These are phyloP conservation scores for Ethmia dodecea DNA, from an alignment of 2,888 invertebrate genomes.

Conservation along the genomic window DNA sequence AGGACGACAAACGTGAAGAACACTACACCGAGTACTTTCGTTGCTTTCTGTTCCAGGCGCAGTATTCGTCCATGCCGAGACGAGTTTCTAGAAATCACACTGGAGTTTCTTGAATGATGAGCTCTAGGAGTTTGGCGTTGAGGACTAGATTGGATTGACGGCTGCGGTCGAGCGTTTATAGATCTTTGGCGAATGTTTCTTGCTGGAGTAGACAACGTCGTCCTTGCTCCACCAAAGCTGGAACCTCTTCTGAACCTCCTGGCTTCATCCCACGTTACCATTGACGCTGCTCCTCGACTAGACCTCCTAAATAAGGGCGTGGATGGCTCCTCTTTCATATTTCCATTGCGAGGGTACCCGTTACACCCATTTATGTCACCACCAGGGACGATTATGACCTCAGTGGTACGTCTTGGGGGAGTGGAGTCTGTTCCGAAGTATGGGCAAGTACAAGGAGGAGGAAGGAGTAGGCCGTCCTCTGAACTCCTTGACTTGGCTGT, in stretches of 20 bases:
- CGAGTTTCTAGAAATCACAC: constrained; percentile 88
- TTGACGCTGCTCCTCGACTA: constrained; percentile 83
- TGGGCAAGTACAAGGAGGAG: constrained; percentile 88
- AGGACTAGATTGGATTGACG: constrained; percentile 46
- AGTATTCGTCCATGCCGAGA: constrained; percentile 90
- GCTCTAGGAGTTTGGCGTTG: constrained; percentile 78
- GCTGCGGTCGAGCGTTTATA: constrained; percentile 45
- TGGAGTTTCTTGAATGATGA: constrained; percentile 88
- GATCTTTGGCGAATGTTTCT: constrained; percentile 56
- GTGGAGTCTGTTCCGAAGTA: constrained; percentile 85
- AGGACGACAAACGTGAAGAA: constrained; percentile 96
- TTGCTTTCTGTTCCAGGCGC: constrained; percentile 95
- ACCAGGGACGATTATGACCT: constrained; percentile 72
- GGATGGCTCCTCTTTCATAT: constrained; percentile 52
- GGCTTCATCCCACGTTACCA: constrained; percentile 86
- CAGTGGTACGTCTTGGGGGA: constrained; percentile 67
- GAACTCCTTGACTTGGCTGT: constrained; percentile 65
- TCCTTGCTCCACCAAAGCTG: constrained; percentile 82
- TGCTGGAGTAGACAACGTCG: constrained; percentile 76
- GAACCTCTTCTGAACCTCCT: constrained; percentile 81
- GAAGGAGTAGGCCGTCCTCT: constrained; percentile 76
- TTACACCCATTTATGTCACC: constrained; percentile 69
- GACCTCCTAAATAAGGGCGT: constrained; percentile 69
- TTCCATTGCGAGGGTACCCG: constrained; percentile 53
- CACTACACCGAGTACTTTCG: constrained; percentile 95